Evolutionary conservation across 1,140 invertebrate species (phyloP), one percentile per base, ranked within the genome.

Genomic region (Zeugodacus cucurbitae): DNA sequence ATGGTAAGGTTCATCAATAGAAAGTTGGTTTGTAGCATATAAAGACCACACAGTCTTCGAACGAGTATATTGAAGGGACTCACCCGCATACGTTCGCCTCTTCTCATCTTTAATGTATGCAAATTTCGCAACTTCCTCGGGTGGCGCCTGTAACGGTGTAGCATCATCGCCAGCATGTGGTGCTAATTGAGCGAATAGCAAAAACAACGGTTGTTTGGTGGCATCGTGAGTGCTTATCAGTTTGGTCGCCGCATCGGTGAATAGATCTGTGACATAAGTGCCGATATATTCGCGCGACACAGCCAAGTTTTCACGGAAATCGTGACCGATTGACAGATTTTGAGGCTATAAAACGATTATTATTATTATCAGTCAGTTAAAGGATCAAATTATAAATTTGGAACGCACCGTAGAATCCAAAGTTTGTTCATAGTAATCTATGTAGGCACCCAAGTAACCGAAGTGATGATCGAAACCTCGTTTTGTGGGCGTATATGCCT

Each of bases 381-480:
- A 8, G n/a, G 14, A 48, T 26, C 41, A 54, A 17, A 17, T 54
- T 74, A 14, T 14, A 7, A 74, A 29, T 20, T 67, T 32, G 8
- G 10, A 37, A 78, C 89, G 94, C 93, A 96, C 96, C 59, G 93
- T 94, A 87, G 95, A 95, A 89, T 94, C 90, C 29, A 95, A 93
- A 4, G 93, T 94, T 90, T 98, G 97, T 90, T 96, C 95, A 91
- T 96, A 98, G 91, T 98, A 98, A 93, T 98, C 97, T 89, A 97
- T 95, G 89, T 96, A 95, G 6, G 97, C 97, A 74, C 96, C 95
- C 94, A 96, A 96, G 91, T 98, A 98, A 7, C 97, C 97, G 91
- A 96, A 96, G 92, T 97, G 97, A 1, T 95, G 95, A 89, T 98
- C 96, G 91, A 98, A 98, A 10, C 97, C 97, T 34, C 97, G 94